Evolutionary conservation across 2,888 invertebrate genomes (phyloP), one percentile per base, ranked within the genome.

Genomic region (Galeruca laticollis): DNA sequence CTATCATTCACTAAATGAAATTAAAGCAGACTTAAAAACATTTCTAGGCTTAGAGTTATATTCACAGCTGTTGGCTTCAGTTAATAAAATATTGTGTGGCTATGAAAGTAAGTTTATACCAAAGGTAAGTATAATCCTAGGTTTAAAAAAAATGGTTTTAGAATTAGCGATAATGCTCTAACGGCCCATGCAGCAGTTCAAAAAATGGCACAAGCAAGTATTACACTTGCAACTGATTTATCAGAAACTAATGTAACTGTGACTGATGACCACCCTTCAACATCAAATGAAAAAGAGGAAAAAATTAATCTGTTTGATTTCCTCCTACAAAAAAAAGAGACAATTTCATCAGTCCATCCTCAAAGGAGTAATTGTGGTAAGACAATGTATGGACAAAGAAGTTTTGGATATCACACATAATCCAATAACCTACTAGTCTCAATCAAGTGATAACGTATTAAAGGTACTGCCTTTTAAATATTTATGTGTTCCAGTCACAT

Each of bases 111-210:
- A 26, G 49, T 33, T 31, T 21, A 49, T 65, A 33, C 65, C 59
- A 35, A 47, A 26, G 40, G 15, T 65, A 11, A 15, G 15, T 49
- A 59, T 35, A n/a, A 65, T 49, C 59, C 59, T n/a, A 49, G 49
- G n/a, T 65, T 65, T n/a, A 65, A 59, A 47, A 49, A 65, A 33
- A 47, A 47, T 13, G 59, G 21, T 9, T 65, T 65, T 11, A 57
- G 21, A 65, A 47, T 13, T 35, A 26, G n/a, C n/a, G 59, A 59
- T 20, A 65, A 65, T 51, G 31, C 49, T n/a, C 33, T 26, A 31
- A 64, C 5, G 15, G 64, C 43, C 18, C 43, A 47, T 43, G 64
- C 43, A 43, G 40, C 54, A 59, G 18, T 66, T 13, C 59, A 59
- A 21, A 33, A 66, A 18, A 47, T 66, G 59, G 59, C 65, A 37